phyloP scores from a whole-genome alignment of 2,797 vertebrate genomes.

The Australoheros facetus region DNA sequence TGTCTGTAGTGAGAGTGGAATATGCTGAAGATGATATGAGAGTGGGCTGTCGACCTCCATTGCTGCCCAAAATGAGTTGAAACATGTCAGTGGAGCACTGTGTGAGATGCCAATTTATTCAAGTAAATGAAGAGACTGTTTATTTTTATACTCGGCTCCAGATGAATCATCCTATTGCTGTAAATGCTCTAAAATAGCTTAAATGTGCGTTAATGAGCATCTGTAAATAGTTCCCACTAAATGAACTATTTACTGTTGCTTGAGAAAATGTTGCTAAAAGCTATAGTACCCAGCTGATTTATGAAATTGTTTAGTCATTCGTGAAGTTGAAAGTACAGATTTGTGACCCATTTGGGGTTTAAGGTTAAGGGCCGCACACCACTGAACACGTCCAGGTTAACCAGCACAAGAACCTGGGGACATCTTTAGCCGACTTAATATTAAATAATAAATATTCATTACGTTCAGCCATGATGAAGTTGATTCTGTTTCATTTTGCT shows the following conservation, averaged over 20 bases:
- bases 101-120: background rate
- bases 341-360: background rate
- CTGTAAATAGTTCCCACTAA: background rate
- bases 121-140: background rate
- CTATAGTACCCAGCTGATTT: background rate
- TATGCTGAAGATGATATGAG: background rate
- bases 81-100: background rate
- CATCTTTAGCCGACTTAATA: background rate
- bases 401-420: background rate
- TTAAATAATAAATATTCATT: background rate
- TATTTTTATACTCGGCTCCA: background rate
- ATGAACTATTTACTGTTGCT: too few relatives aligned
- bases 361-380: background rate
- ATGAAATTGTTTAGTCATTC: background rate
- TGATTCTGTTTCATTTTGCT: constrained; percentile 8
- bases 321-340: background rate
- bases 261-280: background rate
- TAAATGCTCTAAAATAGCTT: background rate
- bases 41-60: background rate
- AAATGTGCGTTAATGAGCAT: background rate
- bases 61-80: background rate
- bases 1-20: background rate
- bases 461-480: constrained; percentile 1
- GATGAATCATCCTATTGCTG: background rate
- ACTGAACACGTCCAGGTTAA: background rate